Base-by-base conservation (phyloP, 2,888 invertebrate species). In the Philereme vetulata region DNA sequence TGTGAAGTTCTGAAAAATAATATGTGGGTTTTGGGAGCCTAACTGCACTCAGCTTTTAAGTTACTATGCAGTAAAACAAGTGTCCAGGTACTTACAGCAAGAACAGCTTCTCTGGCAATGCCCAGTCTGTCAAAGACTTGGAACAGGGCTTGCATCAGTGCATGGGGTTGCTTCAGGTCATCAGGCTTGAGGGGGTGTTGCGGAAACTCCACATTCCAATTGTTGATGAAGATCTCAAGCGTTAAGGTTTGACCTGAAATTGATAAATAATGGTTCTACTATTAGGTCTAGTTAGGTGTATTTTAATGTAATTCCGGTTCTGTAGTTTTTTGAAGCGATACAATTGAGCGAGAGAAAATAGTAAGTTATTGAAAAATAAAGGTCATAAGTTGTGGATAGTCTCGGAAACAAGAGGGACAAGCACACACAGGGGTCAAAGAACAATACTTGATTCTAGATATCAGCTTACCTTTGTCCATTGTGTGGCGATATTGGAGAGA, bases 171-270 rank as follows among this genome's bases (percentile, higher is more conserved):
- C 64, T 85, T 89, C 35, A 92, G 65, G 58, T 87, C 88, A 1
- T 72, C 75, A 5, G 67, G 65, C 3, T 79, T 80, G 1, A 92
- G 64, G 1, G 75, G 70, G 66, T 79, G 76, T 9, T 88, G 68
- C 0, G 84, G 83, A 61, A 89, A 88, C 4, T 75, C 70, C 0
- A 54, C 74, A 72, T 88, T 91, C 92, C 91, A 92, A 52, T 73
- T 78, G 5, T 57, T 64, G 42, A 89, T 69, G 35, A 90, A 81
- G 21, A 71, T 79, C 38, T 88, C 88, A 40, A 81, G 46, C 0
- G 71, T 71, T 7, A 68, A 66, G 3, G 71, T 69, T 70, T 72
- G 71, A 51, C 72, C 77, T 81, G 64, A 4, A 58, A 52, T 9
- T 43, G 7, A 5, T 9, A 6, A 8, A 38, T 36, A 7, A 36